Conservation (phyloP, 2,113 vertebrate genomes). For the Gopherus flavomarginatus region DNA sequence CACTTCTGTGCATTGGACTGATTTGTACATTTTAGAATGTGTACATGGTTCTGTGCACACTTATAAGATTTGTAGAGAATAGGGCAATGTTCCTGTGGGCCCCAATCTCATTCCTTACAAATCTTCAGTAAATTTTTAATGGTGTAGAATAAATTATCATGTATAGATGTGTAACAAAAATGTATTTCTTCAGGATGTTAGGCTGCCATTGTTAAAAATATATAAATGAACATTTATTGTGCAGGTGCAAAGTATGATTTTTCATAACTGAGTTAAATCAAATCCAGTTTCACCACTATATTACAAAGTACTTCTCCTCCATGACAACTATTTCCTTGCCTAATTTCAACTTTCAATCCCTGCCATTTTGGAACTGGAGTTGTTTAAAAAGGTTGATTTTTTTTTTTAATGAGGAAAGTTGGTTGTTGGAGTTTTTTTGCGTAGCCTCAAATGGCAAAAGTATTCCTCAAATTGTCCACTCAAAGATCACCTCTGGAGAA, state of each 20-base stretch:
- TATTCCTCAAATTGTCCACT: neutral
- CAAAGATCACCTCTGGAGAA: neutral
- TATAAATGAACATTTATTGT: neutral
- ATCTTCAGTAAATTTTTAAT: neutral
- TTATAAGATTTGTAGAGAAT: neutral
- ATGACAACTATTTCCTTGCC: neutral
- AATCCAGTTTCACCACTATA: neutral
- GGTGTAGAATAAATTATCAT: neutral
- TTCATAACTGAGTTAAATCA: neutral
- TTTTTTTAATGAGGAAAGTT: neutral
- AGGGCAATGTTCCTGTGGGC: neutral
- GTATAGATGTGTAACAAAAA: neutral
- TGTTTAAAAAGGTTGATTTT: neutral
- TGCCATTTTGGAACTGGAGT: neutral
- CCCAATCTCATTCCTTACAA: neutral
- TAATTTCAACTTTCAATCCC: neutral
- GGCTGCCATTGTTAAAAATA: neutral
- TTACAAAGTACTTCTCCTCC: neutral
- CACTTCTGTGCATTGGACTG: neutral
- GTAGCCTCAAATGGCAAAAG: neutral
- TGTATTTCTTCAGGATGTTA: neutral
- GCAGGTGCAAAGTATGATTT: neutral
- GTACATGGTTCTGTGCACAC: fast-evolving
- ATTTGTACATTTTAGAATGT: neutral
- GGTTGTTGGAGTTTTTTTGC: neutral